Evolutionary conservation across 2,797 vertebrate genomes (phyloP).

Genomic region (Columba guinea): DNA sequence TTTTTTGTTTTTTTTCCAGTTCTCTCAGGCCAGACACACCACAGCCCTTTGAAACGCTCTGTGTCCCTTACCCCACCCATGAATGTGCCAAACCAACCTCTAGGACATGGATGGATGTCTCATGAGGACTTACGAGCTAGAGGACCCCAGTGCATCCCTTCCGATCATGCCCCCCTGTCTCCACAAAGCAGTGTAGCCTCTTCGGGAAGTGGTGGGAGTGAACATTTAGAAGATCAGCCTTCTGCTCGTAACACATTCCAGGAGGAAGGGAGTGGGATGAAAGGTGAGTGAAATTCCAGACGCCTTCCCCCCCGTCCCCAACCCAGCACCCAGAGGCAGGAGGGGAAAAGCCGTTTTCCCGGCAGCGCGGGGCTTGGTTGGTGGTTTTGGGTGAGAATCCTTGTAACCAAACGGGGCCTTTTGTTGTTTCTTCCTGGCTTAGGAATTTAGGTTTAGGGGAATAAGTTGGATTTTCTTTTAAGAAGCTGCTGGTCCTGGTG

Average conservation of each 20-base stretch:
- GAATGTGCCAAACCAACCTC: conserved; percentile 92
- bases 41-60: conserved; percentile 98
- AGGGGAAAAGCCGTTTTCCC: neutral
- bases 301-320: neutral
- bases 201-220: conserved; percentile 98
- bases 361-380: neutral
- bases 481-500: neutral
- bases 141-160: conserved; percentile 87
- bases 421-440: fast-evolving
- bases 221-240: conserved; percentile 95
- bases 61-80: conserved; percentile 99
- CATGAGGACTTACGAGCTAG: conserved; percentile 96
- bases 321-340: conserved; percentile 20
- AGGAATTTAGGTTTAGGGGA: neutral
- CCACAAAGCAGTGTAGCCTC: conserved; percentile 99
- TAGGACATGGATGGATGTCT: conserved; percentile 98
- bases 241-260: conserved; percentile 95
- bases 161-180: conserved; percentile 96
- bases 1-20: conserved; percentile 78
- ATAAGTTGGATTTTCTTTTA: neutral
- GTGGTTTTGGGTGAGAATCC: neutral
- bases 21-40: conserved; percentile 91
- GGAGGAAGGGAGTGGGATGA: conserved; percentile 98
- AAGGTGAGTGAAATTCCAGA: conserved; percentile 86
- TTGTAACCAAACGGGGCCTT: neutral